Conservation (phyloP, 2,888 invertebrate genomes). For the Chelonus formosanus region DNA sequence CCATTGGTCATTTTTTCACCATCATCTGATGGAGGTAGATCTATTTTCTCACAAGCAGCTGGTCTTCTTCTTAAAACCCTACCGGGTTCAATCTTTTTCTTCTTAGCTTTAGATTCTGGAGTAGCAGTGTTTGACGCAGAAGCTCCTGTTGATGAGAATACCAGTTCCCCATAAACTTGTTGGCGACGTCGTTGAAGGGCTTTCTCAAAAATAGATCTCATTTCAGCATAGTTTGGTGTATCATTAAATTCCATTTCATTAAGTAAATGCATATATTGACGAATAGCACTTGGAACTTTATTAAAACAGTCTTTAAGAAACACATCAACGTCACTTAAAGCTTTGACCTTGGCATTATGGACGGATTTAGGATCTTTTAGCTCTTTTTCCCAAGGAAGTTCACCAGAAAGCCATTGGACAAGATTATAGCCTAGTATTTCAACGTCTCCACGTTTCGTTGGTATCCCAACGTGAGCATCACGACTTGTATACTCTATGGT, state of each 20-base stretch:
- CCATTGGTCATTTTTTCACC: constrained; percentile 47
- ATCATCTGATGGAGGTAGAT: constrained; percentile 45
- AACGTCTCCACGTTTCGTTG: constrained; percentile 90
- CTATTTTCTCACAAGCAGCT: constrained; percentile 12
- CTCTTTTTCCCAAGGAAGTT: constrained; percentile 84
- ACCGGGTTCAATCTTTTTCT: too few relatives aligned
- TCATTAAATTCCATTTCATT: constrained; percentile 54
- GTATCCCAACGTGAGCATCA: constrained; percentile 93
- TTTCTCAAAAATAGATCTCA: constrained; percentile 15
- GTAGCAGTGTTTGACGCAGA: too few relatives aligned
- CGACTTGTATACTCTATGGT: constrained; percentile 96
- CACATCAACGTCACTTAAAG: constrained; percentile 69
- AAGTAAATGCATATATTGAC: constrained; percentile 74
- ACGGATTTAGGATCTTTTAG: constrained; percentile 71
- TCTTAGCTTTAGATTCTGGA: too few relatives aligned
- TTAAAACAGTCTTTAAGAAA: constrained; percentile 65
- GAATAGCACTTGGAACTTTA: constrained; percentile 59
- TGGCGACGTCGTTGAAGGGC: not conserved
- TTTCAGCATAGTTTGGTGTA: not conserved
- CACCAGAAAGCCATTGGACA: constrained; percentile 87
- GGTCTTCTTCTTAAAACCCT: constrained; percentile 35
- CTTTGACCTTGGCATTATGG: constrained; percentile 75
- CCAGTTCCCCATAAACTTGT: too few relatives aligned
- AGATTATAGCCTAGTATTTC: constrained; percentile 95
- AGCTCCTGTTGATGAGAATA: too few relatives aligned